phyloP scores from a whole-genome alignment of 2,888 invertebrate species.

The Trimorus sp. region DNA sequence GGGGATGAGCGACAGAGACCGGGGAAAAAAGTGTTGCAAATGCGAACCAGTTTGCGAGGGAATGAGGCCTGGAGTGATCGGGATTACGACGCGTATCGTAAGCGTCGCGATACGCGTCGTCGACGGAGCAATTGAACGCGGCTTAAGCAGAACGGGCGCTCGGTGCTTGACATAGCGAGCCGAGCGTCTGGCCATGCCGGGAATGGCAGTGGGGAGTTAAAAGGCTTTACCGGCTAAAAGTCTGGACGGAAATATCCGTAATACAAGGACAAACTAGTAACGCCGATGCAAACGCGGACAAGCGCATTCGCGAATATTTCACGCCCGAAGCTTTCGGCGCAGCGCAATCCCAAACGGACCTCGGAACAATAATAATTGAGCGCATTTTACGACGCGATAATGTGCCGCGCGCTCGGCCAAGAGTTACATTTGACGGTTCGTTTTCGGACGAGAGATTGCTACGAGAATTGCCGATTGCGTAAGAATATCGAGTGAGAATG shows the following conservation, averaged over 20 bases:
- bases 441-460: too few relatives aligned
- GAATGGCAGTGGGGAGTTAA: conserved; percentile 74
- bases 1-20: background rate
- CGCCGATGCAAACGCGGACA: conserved; percentile 55
- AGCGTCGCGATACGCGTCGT: background rate
- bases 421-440: too few relatives aligned
- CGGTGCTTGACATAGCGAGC: conserved; percentile 58
- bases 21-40: background rate
- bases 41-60: too few relatives aligned
- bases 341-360: background rate
- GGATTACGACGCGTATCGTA: background rate
- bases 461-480: too few relatives aligned
- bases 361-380: conserved; percentile 14
- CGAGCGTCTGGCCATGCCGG: conserved; percentile 78
- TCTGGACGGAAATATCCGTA: conserved; percentile 80
- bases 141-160: conserved; percentile 24
- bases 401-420: too few relatives aligned
- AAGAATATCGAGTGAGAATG: too few relatives aligned
- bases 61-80: background rate
- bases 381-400: conserved; percentile 17
- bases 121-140: conserved; percentile 29
- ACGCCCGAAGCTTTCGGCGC: conserved; percentile 9
- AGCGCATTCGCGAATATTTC: conserved; percentile 40
- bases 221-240: conserved; percentile 78
- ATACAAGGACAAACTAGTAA: conserved; percentile 76